Evolutionary conservation across 37 sponge, comb jelly and placozoan genomes (phyloP).

Genomic region (Aphrocallistes beatrix): DNA sequence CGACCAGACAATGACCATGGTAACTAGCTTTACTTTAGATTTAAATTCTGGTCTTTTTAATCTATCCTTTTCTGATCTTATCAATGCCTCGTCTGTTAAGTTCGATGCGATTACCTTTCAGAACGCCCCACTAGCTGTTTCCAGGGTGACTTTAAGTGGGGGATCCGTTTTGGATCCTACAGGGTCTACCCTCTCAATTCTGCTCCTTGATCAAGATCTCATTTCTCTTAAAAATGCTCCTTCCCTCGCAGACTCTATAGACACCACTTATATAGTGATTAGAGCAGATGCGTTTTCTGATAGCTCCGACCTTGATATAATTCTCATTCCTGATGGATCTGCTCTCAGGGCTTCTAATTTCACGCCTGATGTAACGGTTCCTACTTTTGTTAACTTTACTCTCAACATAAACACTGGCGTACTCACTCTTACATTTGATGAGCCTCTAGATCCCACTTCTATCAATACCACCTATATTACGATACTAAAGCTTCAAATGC

Average conservation of each 20-base stretch:
- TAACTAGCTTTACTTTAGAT: not conserved
- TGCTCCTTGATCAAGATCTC: constrained; percentile 35
- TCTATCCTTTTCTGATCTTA: not conserved
- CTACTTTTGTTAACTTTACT: not conserved
- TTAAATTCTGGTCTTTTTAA: not conserved
- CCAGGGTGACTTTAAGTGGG: not conserved
- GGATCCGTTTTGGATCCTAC: not conserved
- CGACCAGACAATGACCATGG: not conserved
- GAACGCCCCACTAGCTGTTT: not conserved
- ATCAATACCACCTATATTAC: not conserved
- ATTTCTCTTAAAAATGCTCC: constrained; percentile 36
- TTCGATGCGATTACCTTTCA: not conserved
- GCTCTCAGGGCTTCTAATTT: constrained; percentile 7
- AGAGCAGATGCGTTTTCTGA: constrained; percentile 48
- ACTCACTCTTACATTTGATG: constrained; percentile 16
- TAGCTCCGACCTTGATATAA: constrained; percentile 37
- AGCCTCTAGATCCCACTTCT: not conserved
- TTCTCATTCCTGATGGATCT: constrained; percentile 23
- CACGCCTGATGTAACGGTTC: constrained; percentile 18
- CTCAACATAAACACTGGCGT: constrained; percentile 18
- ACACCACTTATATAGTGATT: constrained; percentile 50
- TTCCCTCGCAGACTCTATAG: constrained; percentile 30
- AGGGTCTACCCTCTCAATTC: constrained; percentile 27
- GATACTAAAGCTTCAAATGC: not conserved
- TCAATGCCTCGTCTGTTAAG: not conserved